Conservation (phyloP, 2,888 invertebrate species). For the Tetropium fuscum region DNA sequence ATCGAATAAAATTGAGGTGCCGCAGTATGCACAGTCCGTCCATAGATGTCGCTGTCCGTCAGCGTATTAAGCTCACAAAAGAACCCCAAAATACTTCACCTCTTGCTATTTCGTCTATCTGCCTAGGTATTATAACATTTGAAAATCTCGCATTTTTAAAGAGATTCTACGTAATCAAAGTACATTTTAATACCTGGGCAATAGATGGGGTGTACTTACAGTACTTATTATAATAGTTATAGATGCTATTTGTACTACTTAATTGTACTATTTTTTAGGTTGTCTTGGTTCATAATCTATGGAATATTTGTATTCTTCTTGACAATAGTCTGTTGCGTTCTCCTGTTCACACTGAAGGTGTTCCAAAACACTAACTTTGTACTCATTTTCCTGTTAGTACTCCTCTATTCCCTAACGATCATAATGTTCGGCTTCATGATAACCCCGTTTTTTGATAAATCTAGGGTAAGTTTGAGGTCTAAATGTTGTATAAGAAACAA, state of each 20-base stretch:
- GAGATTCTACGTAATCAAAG: no score
- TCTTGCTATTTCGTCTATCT: no score
- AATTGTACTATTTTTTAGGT: conserved; percentile 69
- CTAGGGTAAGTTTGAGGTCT: conserved; percentile 72
- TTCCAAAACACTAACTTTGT: conserved; percentile 84
- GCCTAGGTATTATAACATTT: no score
- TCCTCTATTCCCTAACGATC: conserved; percentile 84
- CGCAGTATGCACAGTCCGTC: no score
- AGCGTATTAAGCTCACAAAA: no score
- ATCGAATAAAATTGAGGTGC: no score
- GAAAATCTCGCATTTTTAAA: no score
- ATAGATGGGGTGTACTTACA: no score
- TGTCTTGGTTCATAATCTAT: conserved; percentile 87
- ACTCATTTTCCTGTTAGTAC: conserved; percentile 81
- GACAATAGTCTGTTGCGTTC: conserved; percentile 77
- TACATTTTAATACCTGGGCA: no score
- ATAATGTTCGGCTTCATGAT: conserved; percentile 87
- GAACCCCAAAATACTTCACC: no score
- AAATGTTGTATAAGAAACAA: background rate
- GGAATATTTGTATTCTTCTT: conserved; percentile 77
- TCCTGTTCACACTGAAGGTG: conserved; percentile 79
- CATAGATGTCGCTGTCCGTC: no score
- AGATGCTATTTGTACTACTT: background rate
- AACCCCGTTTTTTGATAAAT: conserved; percentile 88
- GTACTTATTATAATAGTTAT: background rate